Evolutionary conservation across 2,888 invertebrate species (phyloP).

Genomic region (Laothoe populi): DNA sequence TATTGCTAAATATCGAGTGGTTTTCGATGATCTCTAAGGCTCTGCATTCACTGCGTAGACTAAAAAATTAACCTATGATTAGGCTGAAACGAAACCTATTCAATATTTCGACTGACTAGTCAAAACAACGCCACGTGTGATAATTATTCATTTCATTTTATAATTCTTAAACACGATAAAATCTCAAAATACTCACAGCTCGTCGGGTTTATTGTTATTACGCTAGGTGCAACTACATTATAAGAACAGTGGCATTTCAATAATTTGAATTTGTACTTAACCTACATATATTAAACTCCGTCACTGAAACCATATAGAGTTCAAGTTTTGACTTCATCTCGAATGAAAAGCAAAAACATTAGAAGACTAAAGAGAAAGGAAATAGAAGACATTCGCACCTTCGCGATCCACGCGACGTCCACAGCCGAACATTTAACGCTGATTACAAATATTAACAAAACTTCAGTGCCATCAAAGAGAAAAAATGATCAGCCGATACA

Average conservation of each 20-base stretch:
- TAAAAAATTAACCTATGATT: constrained; percentile 73
- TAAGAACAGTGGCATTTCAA: constrained; percentile 83
- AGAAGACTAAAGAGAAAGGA: constrained; percentile 34
- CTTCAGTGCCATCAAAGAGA: constrained; percentile 23
- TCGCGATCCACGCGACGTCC: constrained; percentile 16
- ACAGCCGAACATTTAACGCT: constrained; percentile 35
- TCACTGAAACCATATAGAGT: constrained; percentile 63
- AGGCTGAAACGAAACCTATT: constrained; percentile 75
- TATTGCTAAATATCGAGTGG: constrained; percentile 29
- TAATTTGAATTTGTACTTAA: constrained; percentile 84
- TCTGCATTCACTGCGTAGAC: constrained; percentile 61
- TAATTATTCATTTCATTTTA: constrained; percentile 46
- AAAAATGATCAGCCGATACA: constrained; percentile 63
- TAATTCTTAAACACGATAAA: constrained; percentile 82
- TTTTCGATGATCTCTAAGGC: constrained; percentile 69
- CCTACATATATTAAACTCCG: constrained; percentile 71
- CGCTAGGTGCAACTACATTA: constrained; percentile 84
- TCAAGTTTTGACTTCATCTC: constrained; percentile 55
- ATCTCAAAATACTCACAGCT: constrained; percentile 85
- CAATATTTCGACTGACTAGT: constrained; percentile 63
- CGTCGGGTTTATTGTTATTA: constrained; percentile 82
- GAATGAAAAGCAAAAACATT: constrained; percentile 41
- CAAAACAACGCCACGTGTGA: constrained; percentile 69
- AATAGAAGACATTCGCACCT: constrained; percentile 34
- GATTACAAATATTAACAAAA: constrained; percentile 15